phyloP scores from a whole-genome alignment of 2,888 invertebrate species.

The Nemoura dubitans region DNA sequence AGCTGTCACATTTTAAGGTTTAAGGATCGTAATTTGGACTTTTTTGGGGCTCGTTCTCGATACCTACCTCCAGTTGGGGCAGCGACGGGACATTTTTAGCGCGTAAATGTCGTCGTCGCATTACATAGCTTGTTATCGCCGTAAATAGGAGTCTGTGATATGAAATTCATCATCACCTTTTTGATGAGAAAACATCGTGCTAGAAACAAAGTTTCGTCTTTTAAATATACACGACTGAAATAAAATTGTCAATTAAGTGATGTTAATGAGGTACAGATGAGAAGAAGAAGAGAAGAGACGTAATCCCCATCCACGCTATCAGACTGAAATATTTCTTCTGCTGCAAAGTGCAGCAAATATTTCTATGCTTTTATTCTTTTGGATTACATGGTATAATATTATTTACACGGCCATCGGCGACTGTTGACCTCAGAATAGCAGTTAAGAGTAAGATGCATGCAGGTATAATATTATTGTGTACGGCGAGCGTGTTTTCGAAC shows the following conservation, averaged over 20 bases:
- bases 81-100: background rate
- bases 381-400: conserved; percentile 8
- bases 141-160: background rate
- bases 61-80: too few species aligned
- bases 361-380: conserved; percentile 22
- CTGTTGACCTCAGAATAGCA: conserved; percentile 10
- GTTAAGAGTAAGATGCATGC: background rate
- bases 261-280: conserved; percentile 49
- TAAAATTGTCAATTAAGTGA: conserved; percentile 49
- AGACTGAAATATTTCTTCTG: background rate
- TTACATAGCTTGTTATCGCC: background rate
- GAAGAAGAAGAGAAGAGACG: conserved; percentile 35
- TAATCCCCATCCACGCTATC: conserved; percentile 15
- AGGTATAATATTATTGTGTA: background rate
- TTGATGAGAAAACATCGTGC: conserved; percentile 47
- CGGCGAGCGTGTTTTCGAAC: background rate
- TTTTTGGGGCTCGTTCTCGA: too few species aligned
- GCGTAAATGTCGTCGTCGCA: background rate
- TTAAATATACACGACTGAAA: conserved; percentile 41
- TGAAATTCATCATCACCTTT: conserved; percentile 47
- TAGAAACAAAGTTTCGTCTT: conserved; percentile 48
- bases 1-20: too few species aligned
- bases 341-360: conserved; percentile 8
- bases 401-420: conserved; percentile 16
- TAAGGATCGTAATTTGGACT: too few species aligned